Evolutionary conservation across 1,140 invertebrate genomes (phyloP), one percentile per base, ranked within the genome.

Genomic region (Leptestheria dahalacensis): DNA sequence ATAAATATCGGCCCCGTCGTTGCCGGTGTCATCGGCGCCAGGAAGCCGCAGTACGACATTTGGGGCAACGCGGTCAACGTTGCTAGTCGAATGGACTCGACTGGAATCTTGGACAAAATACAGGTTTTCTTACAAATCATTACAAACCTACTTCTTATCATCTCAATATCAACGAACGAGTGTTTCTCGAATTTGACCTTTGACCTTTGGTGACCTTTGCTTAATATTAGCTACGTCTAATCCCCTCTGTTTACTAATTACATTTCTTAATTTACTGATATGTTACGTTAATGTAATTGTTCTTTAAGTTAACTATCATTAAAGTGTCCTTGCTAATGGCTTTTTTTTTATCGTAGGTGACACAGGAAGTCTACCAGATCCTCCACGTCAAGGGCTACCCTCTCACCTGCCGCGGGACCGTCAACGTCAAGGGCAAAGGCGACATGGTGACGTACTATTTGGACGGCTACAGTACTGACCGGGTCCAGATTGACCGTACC

Each of bases 31-130:
- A 95, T 97, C 64, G 93, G 93, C 1, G 91, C 89, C 2, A 79
- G 89, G 54, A 91, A 91, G 68, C 88, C 88, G 4, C 88, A 91
- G 63, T 92, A 91, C 72, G 88, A 92, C 67, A 91, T 91, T 68
- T 91, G 88, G 88, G 88, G 88, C 23, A 94, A 94, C 71, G 88
- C 91, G 1, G 92, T 97, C 0, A 97, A 97, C 73, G 88, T 91
- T 4, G 88, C 88, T 2, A 87, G 84, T 23, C 77, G 88, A 47
- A 92, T 91, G 87, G 88, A 91, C 67, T 87, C 85, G 2, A 91
- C 88, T 0, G 85, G 87, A 3, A 69, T 88, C 3, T 72, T 83
- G 4, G 86, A 91, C 71, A 81, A 86, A 67, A 90, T 91, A 67
- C 85, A 87, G 76, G 84, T 86, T 68, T 74, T 18, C n/a, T 60